phyloP scores from a whole-genome alignment of 2,797 vertebrate species.

The Halcyon chelicuti region DNA sequence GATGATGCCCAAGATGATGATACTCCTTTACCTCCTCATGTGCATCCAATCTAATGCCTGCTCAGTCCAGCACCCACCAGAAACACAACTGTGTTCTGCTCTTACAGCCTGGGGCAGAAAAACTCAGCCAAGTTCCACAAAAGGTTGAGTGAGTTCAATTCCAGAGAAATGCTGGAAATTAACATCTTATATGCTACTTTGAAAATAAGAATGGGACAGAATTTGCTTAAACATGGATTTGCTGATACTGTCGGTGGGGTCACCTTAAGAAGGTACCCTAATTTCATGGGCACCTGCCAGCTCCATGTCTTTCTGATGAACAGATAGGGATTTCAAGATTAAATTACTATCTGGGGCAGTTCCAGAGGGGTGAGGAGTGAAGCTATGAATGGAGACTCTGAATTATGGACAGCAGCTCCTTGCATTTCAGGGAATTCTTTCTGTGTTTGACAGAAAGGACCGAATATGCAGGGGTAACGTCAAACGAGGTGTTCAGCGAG shows the following conservation, averaged over 20 bases:
- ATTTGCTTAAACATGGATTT: slow-evolving; percentile 8
- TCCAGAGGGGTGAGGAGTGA: background rate
- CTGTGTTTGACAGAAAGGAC: background rate
- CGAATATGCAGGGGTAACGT: background rate
- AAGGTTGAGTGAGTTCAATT: background rate
- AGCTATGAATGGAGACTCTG: background rate
- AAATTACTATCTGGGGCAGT: slow-evolving; percentile 13
- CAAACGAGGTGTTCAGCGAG: background rate
- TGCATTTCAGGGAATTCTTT: background rate
- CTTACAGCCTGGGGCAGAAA: background rate
- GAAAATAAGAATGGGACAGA: background rate
- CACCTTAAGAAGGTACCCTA: slow-evolving; percentile 3
- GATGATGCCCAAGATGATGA: background rate
- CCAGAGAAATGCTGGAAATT: background rate
- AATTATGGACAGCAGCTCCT: background rate
- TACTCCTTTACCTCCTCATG: slow-evolving; percentile 13
- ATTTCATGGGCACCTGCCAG: background rate
- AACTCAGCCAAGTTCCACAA: background rate
- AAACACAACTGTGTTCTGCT: background rate
- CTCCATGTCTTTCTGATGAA: slow-evolving; percentile 1
- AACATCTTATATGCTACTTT: background rate
- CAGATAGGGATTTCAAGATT: slow-evolving; percentile 4
- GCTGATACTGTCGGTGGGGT: background rate
- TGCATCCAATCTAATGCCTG: background rate
- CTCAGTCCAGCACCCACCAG: slow-evolving; percentile 5